These are phyloP conservation scores for Ptychoptera albimana DNA, from an alignment of 2,888 invertebrate species.

Conservation along the genomic window DNA sequence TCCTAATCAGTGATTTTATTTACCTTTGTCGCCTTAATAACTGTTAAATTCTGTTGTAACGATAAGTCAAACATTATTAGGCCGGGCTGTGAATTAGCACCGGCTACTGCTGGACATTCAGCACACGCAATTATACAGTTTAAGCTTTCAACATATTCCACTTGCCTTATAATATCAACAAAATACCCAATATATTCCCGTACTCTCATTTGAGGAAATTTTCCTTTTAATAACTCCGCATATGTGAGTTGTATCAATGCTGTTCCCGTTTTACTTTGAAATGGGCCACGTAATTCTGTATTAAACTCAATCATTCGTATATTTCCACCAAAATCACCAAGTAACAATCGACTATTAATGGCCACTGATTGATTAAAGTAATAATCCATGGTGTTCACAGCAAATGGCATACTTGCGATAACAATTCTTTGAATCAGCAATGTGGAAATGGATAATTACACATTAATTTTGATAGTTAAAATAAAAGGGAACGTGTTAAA, in stretches of 20 bases:
- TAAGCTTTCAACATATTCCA: conserved; percentile 47
- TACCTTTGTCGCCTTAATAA: conserved; percentile 1
- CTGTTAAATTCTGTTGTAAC: neutral
- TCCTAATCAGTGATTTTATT: too few species aligned
- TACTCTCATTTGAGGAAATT: conserved; percentile 34
- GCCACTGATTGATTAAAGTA: conserved; percentile 17
- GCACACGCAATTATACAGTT: conserved; percentile 54
- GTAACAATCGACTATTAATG: conserved; percentile 35
- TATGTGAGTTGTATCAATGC: conserved; percentile 42
- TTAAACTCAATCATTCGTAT: conserved; percentile 47
- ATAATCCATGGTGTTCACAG: conserved; percentile 24
- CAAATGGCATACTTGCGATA: conserved; percentile 39
- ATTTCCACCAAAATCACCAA: conserved; percentile 62
- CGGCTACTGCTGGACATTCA: conserved; percentile 29
- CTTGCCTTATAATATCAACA: conserved; percentile 51
- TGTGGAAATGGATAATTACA: too few species aligned
- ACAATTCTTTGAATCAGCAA: conserved; percentile 44
- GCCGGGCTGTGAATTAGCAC: neutral
- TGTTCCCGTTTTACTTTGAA: conserved; percentile 47
- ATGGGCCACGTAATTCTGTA: conserved; percentile 47
- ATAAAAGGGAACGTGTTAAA: too few species aligned
- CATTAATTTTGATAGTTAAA: neutral
- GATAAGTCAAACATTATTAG: neutral
- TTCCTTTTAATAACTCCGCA: conserved; percentile 36
- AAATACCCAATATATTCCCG: conserved; percentile 42